Evolutionary conservation across 2,888 invertebrate genomes (phyloP).

Genomic region (Synergus itoensis): DNA sequence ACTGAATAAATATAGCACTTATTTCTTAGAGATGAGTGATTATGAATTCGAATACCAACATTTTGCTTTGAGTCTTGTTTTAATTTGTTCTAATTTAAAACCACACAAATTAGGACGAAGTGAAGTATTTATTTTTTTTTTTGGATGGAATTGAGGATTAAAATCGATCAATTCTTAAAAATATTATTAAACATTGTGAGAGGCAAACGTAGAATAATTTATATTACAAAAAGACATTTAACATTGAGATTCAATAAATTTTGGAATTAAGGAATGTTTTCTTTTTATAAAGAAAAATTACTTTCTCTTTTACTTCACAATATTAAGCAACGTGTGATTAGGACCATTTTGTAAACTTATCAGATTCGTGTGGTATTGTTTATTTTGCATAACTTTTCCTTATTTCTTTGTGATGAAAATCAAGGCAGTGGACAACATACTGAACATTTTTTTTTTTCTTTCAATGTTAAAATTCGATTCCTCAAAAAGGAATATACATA

Average conservation of each 20-base stretch:
- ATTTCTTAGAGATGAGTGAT: slow-evolving; percentile 17
- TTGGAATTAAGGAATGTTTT: slow-evolving; percentile 5
- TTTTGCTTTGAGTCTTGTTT: not conserved
- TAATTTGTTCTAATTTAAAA: slow-evolving; percentile 1
- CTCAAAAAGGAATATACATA: slow-evolving; percentile 1
- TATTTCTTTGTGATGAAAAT: slow-evolving; percentile 26
- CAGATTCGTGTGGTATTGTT: slow-evolving; percentile 16
- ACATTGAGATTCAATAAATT: not conserved
- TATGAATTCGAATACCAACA: slow-evolving; percentile 6
- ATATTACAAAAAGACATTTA: not conserved
- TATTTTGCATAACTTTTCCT: slow-evolving; percentile 18
- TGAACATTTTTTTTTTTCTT: slow-evolving; percentile 7
- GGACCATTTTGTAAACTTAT: not conserved
- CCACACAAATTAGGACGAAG: not conserved
- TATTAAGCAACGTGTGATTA: not conserved
- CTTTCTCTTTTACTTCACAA: not conserved
- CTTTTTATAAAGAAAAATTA: not conserved
- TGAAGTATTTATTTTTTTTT: not conserved
- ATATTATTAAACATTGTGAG: not conserved
- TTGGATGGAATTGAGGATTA: not conserved
- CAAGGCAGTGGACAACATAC: slow-evolving; percentile 12
- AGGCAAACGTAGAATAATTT: not conserved
- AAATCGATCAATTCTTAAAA: not conserved
- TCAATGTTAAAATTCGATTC: slow-evolving; percentile 21
- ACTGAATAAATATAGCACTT: slow-evolving; percentile 20